Evolutionary conservation across 2,113 vertebrate genomes (phyloP).

Genomic region (Taurulus bubalis): DNA sequence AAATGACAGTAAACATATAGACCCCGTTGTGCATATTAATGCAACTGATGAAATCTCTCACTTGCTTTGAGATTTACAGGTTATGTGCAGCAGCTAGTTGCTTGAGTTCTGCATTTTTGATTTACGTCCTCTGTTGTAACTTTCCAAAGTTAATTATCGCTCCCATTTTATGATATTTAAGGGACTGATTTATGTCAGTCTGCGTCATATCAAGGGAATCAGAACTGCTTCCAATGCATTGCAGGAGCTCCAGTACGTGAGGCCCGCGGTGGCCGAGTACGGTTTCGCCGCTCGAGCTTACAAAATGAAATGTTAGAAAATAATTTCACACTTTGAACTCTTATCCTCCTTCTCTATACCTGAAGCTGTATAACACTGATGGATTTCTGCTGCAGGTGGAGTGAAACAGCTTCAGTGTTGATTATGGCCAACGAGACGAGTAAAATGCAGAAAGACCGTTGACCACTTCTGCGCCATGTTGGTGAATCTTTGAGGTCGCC

Average conservation of each 20-base stretch:
- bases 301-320: constrained; percentile 20
- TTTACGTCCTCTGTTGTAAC: not conserved
- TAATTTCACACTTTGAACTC: constrained; percentile 30
- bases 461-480: not conserved
- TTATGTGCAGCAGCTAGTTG: not conserved
- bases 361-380: constrained; percentile 33
- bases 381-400: constrained; percentile 5
- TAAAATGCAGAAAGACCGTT: not conserved
- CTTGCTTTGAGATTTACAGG: not conserved
- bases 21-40: constrained; percentile 13
- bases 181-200: not conserved
- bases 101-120: not conserved
- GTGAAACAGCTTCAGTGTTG: not conserved
- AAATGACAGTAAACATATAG: constrained; percentile 1
- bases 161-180: not conserved
- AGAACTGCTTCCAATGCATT: not conserved
- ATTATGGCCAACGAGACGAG: constrained; percentile 15
- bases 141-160: not conserved
- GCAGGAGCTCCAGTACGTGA: not conserved
- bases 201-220: not conserved
- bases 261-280: not conserved
- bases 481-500: not conserved
- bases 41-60: not conserved
- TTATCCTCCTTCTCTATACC: constrained; percentile 2
- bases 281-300: constrained; percentile 10